Evolutionary conservation across 2,113 vertebrate species (phyloP).

Genomic region (Trachemys scripta): DNA sequence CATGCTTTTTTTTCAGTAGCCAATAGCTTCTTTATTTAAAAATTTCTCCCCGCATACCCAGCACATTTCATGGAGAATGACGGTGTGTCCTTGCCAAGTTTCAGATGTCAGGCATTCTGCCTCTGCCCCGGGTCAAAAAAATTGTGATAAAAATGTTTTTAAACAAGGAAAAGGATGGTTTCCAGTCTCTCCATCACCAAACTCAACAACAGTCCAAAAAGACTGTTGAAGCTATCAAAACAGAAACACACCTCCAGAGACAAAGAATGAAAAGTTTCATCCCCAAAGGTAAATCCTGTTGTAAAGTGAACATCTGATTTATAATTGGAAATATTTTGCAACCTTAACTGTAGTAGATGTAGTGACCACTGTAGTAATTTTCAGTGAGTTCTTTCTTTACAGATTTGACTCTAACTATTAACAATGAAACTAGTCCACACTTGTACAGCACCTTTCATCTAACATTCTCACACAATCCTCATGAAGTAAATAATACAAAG

Average conservation of each 20-base stretch:
- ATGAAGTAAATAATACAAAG: accelerated
- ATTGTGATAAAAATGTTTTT: accelerated
- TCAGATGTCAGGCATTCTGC: background rate
- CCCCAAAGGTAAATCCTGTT: slow-evolving; percentile 53
- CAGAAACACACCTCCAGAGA: slow-evolving; percentile 44
- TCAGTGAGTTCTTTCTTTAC: background rate
- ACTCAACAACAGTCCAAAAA: slow-evolving; percentile 15
- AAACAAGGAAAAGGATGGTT: accelerated
- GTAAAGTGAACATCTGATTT: slow-evolving; percentile 41
- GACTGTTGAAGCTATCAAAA: slow-evolving; percentile 37
- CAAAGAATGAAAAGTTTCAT: slow-evolving; percentile 32
- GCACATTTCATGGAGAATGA: background rate
- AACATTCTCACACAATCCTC: background rate
- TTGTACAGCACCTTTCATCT: accelerated
- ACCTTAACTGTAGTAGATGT: slow-evolving; percentile 46
- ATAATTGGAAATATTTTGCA: slow-evolving; percentile 53
- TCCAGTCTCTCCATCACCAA: background rate
- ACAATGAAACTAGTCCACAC: accelerated
- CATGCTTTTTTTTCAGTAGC: background rate
- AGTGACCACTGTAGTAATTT: background rate
- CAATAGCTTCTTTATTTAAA: background rate
- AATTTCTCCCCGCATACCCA: background rate
- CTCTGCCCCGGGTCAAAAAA: accelerated
- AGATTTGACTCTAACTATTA: background rate
- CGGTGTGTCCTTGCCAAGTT: background rate